Conservation (phyloP, 1,140 invertebrate genomes). For the Platyura marginata region DNA sequence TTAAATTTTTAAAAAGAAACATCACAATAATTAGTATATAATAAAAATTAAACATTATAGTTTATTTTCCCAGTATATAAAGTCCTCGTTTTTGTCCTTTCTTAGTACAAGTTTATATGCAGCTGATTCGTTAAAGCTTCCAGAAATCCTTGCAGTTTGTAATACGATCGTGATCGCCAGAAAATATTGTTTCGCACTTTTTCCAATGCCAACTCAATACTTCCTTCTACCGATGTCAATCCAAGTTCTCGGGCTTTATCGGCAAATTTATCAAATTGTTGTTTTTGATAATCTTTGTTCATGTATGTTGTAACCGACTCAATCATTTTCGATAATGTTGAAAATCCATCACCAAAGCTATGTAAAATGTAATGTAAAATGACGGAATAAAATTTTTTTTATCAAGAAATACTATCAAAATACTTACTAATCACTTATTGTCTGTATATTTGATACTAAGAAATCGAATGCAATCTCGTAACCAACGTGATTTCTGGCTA, state of each 20-base stretch:
- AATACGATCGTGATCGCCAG: conserved; percentile 20
- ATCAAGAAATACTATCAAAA: not conserved
- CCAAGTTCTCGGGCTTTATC: conserved; percentile 15
- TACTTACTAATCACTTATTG: conserved; percentile 28
- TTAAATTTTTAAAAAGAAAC: no score
- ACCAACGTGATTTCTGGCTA: conserved; percentile 24
- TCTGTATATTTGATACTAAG: conserved; percentile 24
- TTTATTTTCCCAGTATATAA: no score
- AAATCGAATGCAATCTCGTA: conserved; percentile 31
- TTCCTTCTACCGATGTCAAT: conserved; percentile 14
- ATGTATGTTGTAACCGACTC: conserved; percentile 27
- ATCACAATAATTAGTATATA: no score
- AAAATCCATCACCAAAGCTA: conserved; percentile 31
- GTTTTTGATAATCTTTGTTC: conserved; percentile 26
- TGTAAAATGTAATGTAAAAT: not conserved
- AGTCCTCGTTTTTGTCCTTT: not conserved
- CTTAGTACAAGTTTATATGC: conserved; percentile 16
- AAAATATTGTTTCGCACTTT: conserved; percentile 22
- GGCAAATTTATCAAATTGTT: conserved; percentile 16
- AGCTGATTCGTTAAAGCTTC: conserved; percentile 20
- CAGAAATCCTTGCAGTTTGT: conserved; percentile 16
- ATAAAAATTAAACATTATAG: no score
- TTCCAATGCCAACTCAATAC: conserved; percentile 19
- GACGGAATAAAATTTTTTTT: not conserved
- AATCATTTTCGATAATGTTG: conserved; percentile 28